Evolutionary conservation across 2,888 invertebrate genomes (phyloP).

Genomic region (Drosophila melanocephala): DNA sequence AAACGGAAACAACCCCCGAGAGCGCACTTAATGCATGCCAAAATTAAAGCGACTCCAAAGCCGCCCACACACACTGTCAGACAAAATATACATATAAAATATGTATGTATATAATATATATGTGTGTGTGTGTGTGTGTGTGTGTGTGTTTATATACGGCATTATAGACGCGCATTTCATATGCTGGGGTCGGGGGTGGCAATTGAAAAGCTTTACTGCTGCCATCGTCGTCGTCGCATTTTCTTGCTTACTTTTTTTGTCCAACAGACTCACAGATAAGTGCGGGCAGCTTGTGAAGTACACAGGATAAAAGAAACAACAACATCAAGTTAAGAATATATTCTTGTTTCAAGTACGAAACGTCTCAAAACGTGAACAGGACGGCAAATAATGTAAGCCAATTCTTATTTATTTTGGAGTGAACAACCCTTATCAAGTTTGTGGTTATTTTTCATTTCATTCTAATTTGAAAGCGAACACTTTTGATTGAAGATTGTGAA

Average conservation of each 20-base stretch:
- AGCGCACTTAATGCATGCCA: conserved; percentile 82
- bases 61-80: conserved; percentile 43
- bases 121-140: conserved; percentile 38
- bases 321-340: background rate
- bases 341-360: background rate
- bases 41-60: conserved; percentile 79
- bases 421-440: background rate
- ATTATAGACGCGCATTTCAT: conserved; percentile 76
- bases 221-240: conserved; percentile 52
- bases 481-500: background rate
- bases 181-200: conserved; percentile 66
- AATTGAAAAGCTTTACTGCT: conserved; percentile 81
- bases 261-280: conserved; percentile 40
- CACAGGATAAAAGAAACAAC: background rate
- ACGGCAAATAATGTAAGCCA: background rate
- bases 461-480: background rate
- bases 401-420: background rate
- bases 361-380: background rate
- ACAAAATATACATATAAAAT: conserved; percentile 30
- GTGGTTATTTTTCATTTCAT: background rate
- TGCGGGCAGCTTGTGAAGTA: conserved; percentile 31
- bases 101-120: background rate
- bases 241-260: conserved; percentile 68
- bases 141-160: conserved; percentile 73
- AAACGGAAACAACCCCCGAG: conserved; percentile 81